phyloP scores from a whole-genome alignment of 2,888 invertebrate genomes.

The Cantharis rustica region DNA sequence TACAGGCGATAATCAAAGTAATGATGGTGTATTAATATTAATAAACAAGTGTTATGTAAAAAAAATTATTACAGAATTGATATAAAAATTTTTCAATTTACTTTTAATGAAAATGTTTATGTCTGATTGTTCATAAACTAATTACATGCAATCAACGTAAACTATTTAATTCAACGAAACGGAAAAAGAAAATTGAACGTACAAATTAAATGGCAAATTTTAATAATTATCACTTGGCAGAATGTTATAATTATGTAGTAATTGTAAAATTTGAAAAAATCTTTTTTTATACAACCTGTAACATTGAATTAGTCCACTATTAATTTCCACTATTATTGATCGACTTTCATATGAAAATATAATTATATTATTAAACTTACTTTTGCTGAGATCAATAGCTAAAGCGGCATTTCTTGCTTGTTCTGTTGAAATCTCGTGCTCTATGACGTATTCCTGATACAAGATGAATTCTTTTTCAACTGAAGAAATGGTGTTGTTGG shows the following conservation, averaged over 20 bases:
- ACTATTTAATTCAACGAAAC: not conserved
- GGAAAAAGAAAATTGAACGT: not conserved
- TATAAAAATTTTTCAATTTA: not conserved
- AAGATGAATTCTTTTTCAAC: slow-evolving; percentile 41
- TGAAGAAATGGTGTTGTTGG: slow-evolving; percentile 34
- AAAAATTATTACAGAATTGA: not conserved
- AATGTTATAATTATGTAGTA: not conserved
- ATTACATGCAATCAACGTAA: not conserved
- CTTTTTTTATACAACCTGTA: too few species aligned
- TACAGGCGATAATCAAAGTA: not conserved
- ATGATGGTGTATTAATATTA: not conserved
- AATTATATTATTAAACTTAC: slow-evolving; percentile 49
- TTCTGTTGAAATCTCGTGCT: slow-evolving; percentile 65
- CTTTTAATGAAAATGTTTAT: not conserved
- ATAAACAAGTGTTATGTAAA: not conserved
- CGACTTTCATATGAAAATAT: not conserved
- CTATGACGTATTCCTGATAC: slow-evolving; percentile 66
- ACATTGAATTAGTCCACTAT: too few species aligned
- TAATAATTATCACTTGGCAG: not conserved
- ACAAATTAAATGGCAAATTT: not conserved
- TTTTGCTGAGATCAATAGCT: slow-evolving; percentile 55
- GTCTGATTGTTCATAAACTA: not conserved
- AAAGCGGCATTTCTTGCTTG: slow-evolving; percentile 63
- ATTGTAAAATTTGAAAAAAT: not conserved
- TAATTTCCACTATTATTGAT: not conserved